Conservation (phyloP, 2,113 vertebrate genomes). For the Saccopteryx bilineata region DNA sequence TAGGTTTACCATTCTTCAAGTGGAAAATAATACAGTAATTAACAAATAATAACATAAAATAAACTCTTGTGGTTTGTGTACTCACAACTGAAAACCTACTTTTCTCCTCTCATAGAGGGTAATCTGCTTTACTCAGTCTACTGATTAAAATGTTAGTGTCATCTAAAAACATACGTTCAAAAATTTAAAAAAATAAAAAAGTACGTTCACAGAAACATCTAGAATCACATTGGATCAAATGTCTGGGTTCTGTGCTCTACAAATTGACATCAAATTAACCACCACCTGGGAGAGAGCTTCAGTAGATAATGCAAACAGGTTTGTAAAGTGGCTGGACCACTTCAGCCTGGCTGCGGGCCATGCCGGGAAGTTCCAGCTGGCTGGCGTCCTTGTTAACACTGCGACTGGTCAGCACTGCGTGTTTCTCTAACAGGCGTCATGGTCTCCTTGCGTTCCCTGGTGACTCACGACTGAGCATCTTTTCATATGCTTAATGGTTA, state of each 20-base stretch:
- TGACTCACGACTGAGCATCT: neutral
- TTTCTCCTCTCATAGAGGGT: no score
- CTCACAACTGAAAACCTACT: no score
- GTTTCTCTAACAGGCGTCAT: neutral
- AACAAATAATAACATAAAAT: no score
- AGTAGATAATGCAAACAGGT: rapidly evolving
- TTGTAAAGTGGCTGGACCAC: neutral
- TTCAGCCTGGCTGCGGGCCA: rapidly evolving
- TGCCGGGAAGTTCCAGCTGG: no score
- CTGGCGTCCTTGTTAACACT: rapidly evolving
- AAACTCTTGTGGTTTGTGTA: no score
- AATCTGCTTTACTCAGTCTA: neutral
- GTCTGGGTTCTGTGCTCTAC: neutral
- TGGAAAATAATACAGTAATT: no score
- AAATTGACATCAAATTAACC: neutral
- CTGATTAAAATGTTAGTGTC: neutral
- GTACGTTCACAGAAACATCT: neutral
- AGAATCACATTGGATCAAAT: neutral
- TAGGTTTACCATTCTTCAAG: no score
- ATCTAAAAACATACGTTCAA: neutral
- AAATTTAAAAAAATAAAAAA: no score
- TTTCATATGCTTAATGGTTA: neutral
- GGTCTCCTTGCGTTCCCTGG: neutral
- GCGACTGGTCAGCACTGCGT: neutral
- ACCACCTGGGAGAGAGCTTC: neutral